These are phyloP conservation scores for Nebria salina DNA, from an alignment of 2,888 invertebrate genomes.

Conservation along the genomic window DNA sequence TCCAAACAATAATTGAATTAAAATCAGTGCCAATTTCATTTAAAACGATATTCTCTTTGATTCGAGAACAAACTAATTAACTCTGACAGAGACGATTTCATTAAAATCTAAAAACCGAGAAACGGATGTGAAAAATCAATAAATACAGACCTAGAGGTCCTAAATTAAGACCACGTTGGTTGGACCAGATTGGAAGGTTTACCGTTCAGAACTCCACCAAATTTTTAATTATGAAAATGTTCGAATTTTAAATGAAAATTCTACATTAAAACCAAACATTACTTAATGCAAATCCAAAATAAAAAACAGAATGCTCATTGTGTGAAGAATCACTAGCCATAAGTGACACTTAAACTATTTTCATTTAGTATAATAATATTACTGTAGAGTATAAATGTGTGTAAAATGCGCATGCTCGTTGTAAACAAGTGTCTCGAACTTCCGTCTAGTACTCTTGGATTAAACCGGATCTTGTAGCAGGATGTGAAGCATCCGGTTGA, in stretches of 20 bases:
- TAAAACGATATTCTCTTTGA: background rate
- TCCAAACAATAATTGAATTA: background rate
- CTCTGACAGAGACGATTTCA: background rate
- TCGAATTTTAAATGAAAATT: too few relatives aligned
- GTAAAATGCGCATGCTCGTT: background rate
- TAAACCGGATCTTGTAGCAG: slow-evolving; percentile 8
- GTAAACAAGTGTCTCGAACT: slow-evolving; percentile 18
- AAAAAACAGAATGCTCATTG: too few relatives aligned
- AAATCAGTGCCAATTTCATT: slow-evolving; percentile 1
- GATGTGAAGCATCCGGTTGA: background rate
- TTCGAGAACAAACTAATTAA: background rate
- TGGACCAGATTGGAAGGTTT: too few relatives aligned
- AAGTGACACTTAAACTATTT: too few relatives aligned
- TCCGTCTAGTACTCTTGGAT: slow-evolving; percentile 9
- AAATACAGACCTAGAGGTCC: background rate
- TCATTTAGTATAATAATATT: too few relatives aligned
- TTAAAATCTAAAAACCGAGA: background rate
- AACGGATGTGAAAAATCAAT: background rate
- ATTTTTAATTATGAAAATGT: too few relatives aligned
- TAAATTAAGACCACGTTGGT: too few relatives aligned
- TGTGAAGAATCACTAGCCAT: too few relatives aligned
- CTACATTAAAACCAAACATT: too few relatives aligned
- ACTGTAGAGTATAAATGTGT: background rate
- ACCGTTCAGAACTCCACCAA: too few relatives aligned
- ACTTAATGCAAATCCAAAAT: too few relatives aligned